Conservation (phyloP, 2,797 vertebrate species). For the Telmatherina bonti region DNA sequence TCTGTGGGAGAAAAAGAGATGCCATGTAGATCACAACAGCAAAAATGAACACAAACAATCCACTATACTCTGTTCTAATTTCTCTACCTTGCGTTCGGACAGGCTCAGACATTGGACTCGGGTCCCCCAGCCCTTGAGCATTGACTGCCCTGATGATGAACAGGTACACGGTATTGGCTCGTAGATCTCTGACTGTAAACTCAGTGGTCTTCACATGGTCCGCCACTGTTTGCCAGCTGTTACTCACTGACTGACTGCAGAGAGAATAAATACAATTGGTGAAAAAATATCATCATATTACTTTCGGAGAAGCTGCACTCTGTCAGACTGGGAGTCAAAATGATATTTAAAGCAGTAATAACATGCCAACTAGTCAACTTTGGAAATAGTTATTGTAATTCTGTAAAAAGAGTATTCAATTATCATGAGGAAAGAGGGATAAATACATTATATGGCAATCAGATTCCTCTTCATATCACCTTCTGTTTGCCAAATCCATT, state of each 20-base stretch:
- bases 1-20: conserved; percentile 75
- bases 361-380: neutral
- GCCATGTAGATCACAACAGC: conserved; percentile 6
- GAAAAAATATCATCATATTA: neutral
- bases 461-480: conserved; percentile 13
- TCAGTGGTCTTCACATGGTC: conserved; percentile 90
- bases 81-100: conserved; percentile 93
- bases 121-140: conserved; percentile 93
- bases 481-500: conserved; percentile 22
- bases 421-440: neutral
- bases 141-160: conserved; percentile 96
- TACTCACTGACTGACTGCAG: conserved; percentile 93
- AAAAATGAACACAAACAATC: neutral
- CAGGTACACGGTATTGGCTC: conserved; percentile 95
- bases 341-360: neutral
- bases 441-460: conserved; percentile 11
- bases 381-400: conserved; percentile 27
- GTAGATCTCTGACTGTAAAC: conserved; percentile 88
- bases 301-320: no score
- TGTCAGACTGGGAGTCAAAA: neutral
- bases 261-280: conserved; percentile 27
- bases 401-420: conserved; percentile 18
- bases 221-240: conserved; percentile 95
- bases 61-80: neutral
- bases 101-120: conserved; percentile 93